A percentile compares a stretch with the other conserved stretches of the same genome.
phyloP scores from a whole-genome alignment of 2,888 invertebrate species.

The Phorcus lineatus region DNA sequence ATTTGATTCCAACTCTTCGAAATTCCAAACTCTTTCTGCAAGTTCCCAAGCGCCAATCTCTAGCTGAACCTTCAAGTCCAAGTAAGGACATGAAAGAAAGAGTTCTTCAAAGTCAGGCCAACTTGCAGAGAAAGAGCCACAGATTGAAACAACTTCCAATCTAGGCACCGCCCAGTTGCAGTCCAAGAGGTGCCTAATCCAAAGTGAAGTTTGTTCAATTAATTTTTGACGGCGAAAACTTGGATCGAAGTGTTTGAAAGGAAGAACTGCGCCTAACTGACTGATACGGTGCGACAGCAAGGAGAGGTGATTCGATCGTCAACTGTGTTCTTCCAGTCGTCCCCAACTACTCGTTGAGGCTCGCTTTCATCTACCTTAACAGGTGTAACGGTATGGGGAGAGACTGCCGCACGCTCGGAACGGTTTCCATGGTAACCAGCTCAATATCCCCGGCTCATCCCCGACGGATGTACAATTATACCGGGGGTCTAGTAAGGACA shows the following conservation, averaged over 20 bases:
- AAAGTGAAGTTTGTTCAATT: conserved; percentile 12
- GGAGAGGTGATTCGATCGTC: background rate
- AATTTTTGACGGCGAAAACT: conserved; percentile 10
- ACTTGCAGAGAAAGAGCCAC: background rate
- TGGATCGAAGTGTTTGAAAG: background rate
- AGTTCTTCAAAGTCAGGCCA: background rate
- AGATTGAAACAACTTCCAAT: background rate
- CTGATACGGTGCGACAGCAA: background rate
- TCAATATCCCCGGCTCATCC: conserved; percentile 36
- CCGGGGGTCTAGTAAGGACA: conserved; percentile 6
- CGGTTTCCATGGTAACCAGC: conserved; percentile 44
- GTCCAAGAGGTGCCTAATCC: background rate
- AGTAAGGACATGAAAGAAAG: background rate
- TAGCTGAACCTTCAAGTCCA: background rate
- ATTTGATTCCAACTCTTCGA: background rate
- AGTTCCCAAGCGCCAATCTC: background rate
- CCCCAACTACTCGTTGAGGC: background rate
- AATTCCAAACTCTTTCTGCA: background rate
- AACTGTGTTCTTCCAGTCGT: background rate
- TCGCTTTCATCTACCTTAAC: conserved; percentile 18
- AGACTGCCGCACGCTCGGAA: conserved; percentile 28
- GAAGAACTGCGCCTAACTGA: background rate
- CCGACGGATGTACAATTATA: conserved; percentile 30
- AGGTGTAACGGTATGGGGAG: conserved; percentile 33
- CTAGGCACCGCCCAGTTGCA: background rate